Base-by-base conservation (phyloP, 2,888 invertebrate species). In the Drosophila colorata region DNA sequence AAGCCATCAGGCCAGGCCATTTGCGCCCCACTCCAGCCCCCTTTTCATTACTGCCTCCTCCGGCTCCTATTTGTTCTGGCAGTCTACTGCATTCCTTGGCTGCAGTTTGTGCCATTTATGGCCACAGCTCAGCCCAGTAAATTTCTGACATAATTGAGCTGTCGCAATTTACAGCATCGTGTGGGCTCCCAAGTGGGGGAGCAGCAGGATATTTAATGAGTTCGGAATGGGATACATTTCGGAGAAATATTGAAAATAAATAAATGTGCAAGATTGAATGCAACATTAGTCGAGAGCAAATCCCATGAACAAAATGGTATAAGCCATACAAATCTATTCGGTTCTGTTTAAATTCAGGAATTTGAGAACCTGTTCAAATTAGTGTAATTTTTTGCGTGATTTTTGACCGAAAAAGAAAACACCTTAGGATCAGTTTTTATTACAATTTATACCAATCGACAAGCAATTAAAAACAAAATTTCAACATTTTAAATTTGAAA, bases 121-220 rank as follows among this genome's bases (percentile, higher is more conserved):
- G 69, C 55, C 31, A 52, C 41, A 33, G 49, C 75, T 75, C 59
- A 40, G 73, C 51, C 60, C 59, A 38, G 69, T 80, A 81, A 78
- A 81, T 78, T 78, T 81, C 78, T 74, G 82, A 81, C 82, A 78
- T 78, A 78, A 78, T 78, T 78, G 78, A 78, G 82, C 82, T 74
- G 81, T 78, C 61, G 78, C 82, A 81, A 78, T 78, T 81, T 81
- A 67, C 78, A 60, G 63, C 67, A 49, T 78, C 78, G 69, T 80
- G 53, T 63, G 48, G 49, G 35, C 38, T 11, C 41, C 65, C 28
- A 33, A 28, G 25, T 0, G 48, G 46, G 23, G 4, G n/a, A 25
- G 43, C 46, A 46, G 18, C 31, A 64, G 48, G 28, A 9, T 51
- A 51, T 56, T 61, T 73, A 74, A 74, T 78, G 74, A 74, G 44